Base-by-base conservation (phyloP, 2,797 vertebrate species). In the Spizella passerina region DNA sequence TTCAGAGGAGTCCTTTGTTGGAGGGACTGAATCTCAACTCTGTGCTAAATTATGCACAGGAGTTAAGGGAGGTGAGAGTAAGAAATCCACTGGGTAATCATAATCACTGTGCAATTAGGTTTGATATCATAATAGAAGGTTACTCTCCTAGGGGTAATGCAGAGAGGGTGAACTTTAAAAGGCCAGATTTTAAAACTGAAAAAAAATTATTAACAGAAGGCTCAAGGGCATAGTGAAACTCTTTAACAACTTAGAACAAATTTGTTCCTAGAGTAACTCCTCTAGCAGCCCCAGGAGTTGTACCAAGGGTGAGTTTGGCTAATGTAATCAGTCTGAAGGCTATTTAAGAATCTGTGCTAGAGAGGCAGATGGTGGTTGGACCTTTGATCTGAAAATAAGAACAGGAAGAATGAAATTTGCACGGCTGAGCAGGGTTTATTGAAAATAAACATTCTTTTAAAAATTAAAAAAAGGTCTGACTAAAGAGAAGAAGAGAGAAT, bases 111-210 rank as follows among this genome's bases (percentile, higher is more conserved):
- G 83, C 94, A 92, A 90, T 96, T 93, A 97, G 84, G 87, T 96
- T 96, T 96, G 93, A 96, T 97, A 96, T 95, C 95, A 97, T 95
- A 94, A 93, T 94, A 95, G 95, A 97, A 97, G 95, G 95, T 96
- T 96, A 91, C 53, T 77, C 93, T 94, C 94, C 82, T 86, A 94
- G 86, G 93, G 93, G 88, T 95, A 93, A 82, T 92, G 87, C 94
- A 93, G 66, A 83, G 56, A 95, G 96, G 92, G 91, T 96, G 97
- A 97, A 97, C 95, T 97, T 96, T 86, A 86, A 97, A 97, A 97
- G 90, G 94, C 93, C 93, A 97, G 77, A 89, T 96, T 96, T 96
- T 89, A 93, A 90, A 97, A 91, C 93, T 92, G 79, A 94, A 89
- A 92, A 92, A 94, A 96, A 96, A 95, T 93, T 49, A 96, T 97